Base-by-base conservation (phyloP, 2,113 vertebrate genomes). In the Oplegnathus fasciatus region DNA sequence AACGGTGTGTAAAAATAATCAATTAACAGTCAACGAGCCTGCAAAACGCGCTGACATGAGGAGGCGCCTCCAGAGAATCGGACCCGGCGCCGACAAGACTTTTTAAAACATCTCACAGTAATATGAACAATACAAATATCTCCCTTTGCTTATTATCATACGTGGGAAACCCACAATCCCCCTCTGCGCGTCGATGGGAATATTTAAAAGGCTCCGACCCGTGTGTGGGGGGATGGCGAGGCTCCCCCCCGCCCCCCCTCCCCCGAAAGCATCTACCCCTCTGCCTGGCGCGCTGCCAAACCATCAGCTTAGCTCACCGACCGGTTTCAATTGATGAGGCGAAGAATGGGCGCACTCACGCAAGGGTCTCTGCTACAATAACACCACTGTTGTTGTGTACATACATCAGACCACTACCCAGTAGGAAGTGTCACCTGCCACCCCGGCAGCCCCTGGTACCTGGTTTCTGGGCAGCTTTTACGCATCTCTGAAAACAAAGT, bases 281-380 rank as follows among this genome's bases (percentile, higher is more conserved):
- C 54, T 2, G 48, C 22, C 61, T 92, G 94, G 93, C 86, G 17
- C 22, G 15, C 40, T 57, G 89, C 92, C 93, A 92, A 68, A 65
- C 30, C 90, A 80, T 84, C 87, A 68, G 92, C 83, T 93, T 90
- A 92, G 79, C 75, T 79, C 92, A 62, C 71, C 40, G 70, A 55
- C 67, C 70, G 48, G 67, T 80, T 91, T 90, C 74, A 90, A 82
- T 81, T 84, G 84, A 89, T 81, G 78, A 90, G 74, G 55, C 6
- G 24, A 80, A 93, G 86, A 92, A 93, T 85, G 80, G 81, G 32
- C 75, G 72, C 86, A 88, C 90, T 90, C 92, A 90, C 82, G 86
- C 78, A 86, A 78, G 76, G 75, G 52, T 86, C 73, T 57, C 70
- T 7, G 67, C 85, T 42, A 90, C 91, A 94, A 93, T 90, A 88